Conservation (phyloP, 2,797 vertebrate species). For the Periparus ater region DNA sequence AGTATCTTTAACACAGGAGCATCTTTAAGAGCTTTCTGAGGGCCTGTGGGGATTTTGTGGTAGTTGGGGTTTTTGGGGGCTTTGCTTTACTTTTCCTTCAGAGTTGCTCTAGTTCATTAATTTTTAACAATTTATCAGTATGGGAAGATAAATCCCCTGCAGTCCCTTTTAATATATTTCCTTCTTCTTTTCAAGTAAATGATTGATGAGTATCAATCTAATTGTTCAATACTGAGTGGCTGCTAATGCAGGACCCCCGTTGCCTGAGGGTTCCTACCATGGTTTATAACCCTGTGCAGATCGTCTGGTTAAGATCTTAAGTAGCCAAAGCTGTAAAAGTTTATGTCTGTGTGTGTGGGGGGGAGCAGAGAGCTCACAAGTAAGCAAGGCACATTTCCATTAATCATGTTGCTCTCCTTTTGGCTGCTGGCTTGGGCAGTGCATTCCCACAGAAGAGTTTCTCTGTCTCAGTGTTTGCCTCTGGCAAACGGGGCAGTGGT, state of each 20-base stretch:
- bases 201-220: slow-evolving; percentile 75
- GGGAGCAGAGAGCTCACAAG: neutral
- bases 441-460: neutral
- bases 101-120: slow-evolving; percentile 72
- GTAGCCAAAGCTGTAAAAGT: slow-evolving; percentile 56
- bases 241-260: slow-evolving; percentile 68
- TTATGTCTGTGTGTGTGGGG: slow-evolving; percentile 18
- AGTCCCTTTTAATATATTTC: slow-evolving; percentile 75
- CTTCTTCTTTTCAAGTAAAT: slow-evolving; percentile 77
- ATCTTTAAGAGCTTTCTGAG: neutral
- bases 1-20: neutral
- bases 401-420: slow-evolving; percentile 32
- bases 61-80: neutral
- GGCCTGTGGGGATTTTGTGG: slow-evolving; percentile 22
- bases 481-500: neutral
- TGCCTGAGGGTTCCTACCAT: slow-evolving; percentile 59
- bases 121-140: slow-evolving; percentile 76
- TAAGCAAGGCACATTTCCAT: slow-evolving; percentile 24
- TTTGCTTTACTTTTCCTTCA: slow-evolving; percentile 40
- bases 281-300: slow-evolving; percentile 59
- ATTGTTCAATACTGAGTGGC: slow-evolving; percentile 61
- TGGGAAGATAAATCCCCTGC: slow-evolving; percentile 73
- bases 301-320: slow-evolving; percentile 54
- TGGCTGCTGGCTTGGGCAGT: neutral
- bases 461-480: neutral